These are phyloP conservation scores for Caenorhabditis sp. DNA, from an alignment of 2,888 invertebrate species.

Conservation along the genomic window DNA sequence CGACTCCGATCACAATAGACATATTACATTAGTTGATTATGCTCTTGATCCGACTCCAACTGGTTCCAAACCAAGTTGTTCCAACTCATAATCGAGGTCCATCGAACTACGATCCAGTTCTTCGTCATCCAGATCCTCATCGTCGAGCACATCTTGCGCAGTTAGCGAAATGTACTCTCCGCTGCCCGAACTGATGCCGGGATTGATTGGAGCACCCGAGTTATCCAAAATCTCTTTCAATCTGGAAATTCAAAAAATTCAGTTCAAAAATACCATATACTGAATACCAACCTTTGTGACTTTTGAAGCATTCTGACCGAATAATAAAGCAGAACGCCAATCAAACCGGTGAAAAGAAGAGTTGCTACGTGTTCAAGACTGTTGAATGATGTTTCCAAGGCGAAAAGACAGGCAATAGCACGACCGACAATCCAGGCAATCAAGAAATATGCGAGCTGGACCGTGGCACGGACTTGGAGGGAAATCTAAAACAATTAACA, in stretches of 20 bases:
- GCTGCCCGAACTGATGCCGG: constrained; percentile 12
- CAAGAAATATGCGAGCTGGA: constrained; percentile 64
- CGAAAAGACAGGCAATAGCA: constrained; percentile 43
- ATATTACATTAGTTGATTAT: constrained; percentile 17
- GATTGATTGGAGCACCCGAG: constrained; percentile 45
- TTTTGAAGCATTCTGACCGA: constrained; percentile 32
- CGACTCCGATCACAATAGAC: neutral
- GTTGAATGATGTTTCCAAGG: constrained; percentile 23
- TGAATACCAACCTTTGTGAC: constrained; percentile 34
- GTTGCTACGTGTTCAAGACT: constrained; percentile 10
- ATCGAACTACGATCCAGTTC: constrained; percentile 64
- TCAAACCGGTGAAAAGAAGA: constrained; percentile 19
- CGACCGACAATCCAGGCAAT: constrained; percentile 62
- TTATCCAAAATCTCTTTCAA: constrained; percentile 70
- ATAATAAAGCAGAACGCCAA: constrained; percentile 33
- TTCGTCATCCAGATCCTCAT: constrained; percentile 64
- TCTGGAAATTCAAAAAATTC: constrained; percentile 20
- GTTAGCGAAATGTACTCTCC: constrained; percentile 67
- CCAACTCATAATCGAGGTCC: constrained; percentile 59
- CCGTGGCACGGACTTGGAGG: constrained; percentile 45
- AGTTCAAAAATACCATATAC: too few species aligned
- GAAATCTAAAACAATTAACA: constrained; percentile 37
- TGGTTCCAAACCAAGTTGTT: constrained; percentile 58
- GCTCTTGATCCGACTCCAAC: constrained; percentile 42
- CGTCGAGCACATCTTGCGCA: constrained; percentile 55